Conservation (phyloP, 53 echinoderm and acorn worm species). For the Henricia sp. region DNA sequence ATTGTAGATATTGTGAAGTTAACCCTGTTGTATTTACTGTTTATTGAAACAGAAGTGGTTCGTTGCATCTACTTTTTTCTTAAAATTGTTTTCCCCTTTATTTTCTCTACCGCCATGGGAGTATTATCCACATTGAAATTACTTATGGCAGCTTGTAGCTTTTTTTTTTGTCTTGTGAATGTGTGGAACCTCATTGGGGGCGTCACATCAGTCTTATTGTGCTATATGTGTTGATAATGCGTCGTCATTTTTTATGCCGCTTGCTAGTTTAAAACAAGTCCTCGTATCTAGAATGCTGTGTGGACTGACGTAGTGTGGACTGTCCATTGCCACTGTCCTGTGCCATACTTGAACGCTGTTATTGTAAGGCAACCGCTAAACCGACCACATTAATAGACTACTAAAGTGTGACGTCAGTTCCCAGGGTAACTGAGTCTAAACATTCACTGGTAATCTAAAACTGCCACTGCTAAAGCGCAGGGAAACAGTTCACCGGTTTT, state of each 20-base stretch:
- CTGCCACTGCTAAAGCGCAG: too few relatives aligned
- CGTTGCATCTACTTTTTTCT: constrained; percentile 19
- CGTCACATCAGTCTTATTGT: not conserved
- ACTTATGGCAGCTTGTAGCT: not conserved
- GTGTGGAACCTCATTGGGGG: not conserved
- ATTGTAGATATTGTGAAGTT: constrained; percentile 52
- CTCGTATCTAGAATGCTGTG: too few relatives aligned
- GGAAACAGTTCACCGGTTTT: too few relatives aligned
- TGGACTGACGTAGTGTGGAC: too few relatives aligned
- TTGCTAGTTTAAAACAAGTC: not conserved
- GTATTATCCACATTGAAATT: not conserved
- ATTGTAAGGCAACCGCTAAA: too few relatives aligned
- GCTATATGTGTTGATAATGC: constrained; percentile 1
- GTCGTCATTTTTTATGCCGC: not conserved
- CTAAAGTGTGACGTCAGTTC: too few relatives aligned
- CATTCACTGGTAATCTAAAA: too few relatives aligned
- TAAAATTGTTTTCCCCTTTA: not conserved
- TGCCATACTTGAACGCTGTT: too few relatives aligned
- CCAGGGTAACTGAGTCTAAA: too few relatives aligned
- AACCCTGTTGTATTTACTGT: constrained; percentile 46
- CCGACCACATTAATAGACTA: too few relatives aligned
- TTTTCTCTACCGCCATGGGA: too few relatives aligned
- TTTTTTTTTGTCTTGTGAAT: not conserved
- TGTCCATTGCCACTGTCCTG: too few relatives aligned
- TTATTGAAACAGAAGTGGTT: constrained; percentile 45